A percentile compares a stretch with the other conserved stretches of the same genome.
Conservation (phyloP, 1,140 invertebrate species). For the Eueides isabella region DNA sequence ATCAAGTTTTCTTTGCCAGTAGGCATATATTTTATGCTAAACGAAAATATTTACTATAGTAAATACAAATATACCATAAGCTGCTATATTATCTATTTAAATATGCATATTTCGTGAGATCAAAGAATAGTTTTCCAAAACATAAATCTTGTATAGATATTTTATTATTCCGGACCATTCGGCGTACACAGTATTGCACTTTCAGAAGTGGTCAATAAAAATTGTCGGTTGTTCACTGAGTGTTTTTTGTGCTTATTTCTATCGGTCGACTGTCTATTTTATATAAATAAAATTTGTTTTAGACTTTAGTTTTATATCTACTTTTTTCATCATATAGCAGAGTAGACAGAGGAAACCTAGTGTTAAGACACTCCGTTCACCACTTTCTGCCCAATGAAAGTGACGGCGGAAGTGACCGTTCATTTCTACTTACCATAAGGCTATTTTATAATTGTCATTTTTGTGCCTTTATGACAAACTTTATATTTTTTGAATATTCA, state of each 20-base stretch:
- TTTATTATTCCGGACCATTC: constrained; percentile 60
- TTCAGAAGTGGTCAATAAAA: constrained; percentile 59
- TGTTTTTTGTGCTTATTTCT: neutral
- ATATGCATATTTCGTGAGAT: neutral
- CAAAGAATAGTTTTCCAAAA: constrained; percentile 39
- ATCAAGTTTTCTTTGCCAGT: no score
- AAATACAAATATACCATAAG: neutral
- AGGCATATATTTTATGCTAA: no score
- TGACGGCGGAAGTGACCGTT: no score
- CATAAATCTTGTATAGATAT: constrained; percentile 61
- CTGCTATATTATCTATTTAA: neutral
- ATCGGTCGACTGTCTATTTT: neutral
- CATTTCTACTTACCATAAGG: no score
- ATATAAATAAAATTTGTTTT: neutral
- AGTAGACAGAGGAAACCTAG: neutral
- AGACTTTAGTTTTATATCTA: neutral
- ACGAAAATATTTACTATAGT: no score
- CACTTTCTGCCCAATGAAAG: no score
- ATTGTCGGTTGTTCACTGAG: constrained; percentile 32
- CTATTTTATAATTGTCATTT: no score
- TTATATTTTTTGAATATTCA: no score
- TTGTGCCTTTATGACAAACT: no score
- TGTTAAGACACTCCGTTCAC: no score
- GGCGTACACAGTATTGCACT: constrained; percentile 60
- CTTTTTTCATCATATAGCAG: neutral